Evolutionary conservation across 1,140 invertebrate species (phyloP).

Genomic region (Megathymus violae): DNA sequence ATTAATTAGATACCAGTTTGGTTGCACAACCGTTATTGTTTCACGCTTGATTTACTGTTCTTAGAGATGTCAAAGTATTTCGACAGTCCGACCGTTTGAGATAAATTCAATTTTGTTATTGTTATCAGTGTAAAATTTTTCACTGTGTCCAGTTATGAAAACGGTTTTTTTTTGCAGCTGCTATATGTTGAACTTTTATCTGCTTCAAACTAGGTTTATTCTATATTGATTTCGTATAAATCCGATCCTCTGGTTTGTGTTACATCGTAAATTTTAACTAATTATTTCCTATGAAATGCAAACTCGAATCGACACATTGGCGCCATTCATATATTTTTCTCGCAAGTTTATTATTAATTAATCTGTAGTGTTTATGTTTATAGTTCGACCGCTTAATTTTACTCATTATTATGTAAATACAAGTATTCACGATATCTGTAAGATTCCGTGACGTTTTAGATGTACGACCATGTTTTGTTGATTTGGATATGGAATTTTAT

Average conservation of each 20-base stretch:
- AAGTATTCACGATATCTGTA: conserved; percentile 6
- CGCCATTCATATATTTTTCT: conserved; percentile 24
- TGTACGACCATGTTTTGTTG: conserved; percentile 7
- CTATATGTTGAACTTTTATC: too few species aligned
- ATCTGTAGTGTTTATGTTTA: conserved; percentile 16
- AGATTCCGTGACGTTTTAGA: conserved; percentile 2
- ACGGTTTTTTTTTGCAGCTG: too few species aligned
- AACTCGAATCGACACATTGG: conserved; percentile 1
- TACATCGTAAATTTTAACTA: not conserved
- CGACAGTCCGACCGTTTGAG: not conserved
- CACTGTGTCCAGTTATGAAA: not conserved
- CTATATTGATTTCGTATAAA: too few species aligned
- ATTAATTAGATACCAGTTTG: conserved; percentile 26
- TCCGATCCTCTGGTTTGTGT: not conserved
- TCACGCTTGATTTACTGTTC: conserved; percentile 2
- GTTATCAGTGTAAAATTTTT: not conserved
- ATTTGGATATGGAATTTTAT: conserved; percentile 3
- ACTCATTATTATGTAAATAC: conserved; percentile 6
- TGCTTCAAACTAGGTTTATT: too few species aligned
- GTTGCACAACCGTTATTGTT: conserved; percentile 22
- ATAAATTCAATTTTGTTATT: conserved; percentile 7
- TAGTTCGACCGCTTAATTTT: conserved; percentile 15
- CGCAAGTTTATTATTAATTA: conserved; percentile 21
- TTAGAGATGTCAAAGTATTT: conserved; percentile 19
- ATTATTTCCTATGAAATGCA: conserved; percentile 5